Evolutionary conservation across 2,888 invertebrate species (phyloP), one percentile per base, ranked within the genome.

Genomic region (Crepidodera aurea): DNA sequence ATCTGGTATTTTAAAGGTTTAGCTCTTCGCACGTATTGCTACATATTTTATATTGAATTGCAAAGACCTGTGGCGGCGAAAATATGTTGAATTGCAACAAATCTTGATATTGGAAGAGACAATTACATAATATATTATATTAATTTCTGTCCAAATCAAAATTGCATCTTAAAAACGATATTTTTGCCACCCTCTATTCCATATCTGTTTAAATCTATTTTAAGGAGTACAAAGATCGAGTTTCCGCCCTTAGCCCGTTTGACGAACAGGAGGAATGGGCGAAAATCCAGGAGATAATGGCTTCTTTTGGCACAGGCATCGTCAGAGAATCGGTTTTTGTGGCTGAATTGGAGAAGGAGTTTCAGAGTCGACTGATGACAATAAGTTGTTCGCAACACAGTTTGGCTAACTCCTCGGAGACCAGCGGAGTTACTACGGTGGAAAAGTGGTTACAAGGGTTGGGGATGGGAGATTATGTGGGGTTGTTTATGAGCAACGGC

Each of bases 231-330:
- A 81, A 80, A 57, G 83, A 83, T 62, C 82, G 84, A 19, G 81
- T 84, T 66, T 84, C 85, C 57, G 86, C 93, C 71, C 85, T 95
- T 72, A 94, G 93, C 77, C 94, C 94, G 1, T 94, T 94, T 81
- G 94, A 96, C 83, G 95, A 96, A 78, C 90, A 93, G 82, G 94
- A 95, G 82, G 96, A 97, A 83, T 96, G 97, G 94, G 94, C 94
- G 18, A 94, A 96, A 83, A 96, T 97, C 74, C 93, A 94, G 48
- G 94, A 96, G 82, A 96, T 96, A 75, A 93, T 97, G 90, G 94
- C 94, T 40, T 93, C 94, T 1, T 94, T 97, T 77, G 95, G 96
- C 64, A 92, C 91, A 68, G 92, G 91, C 59, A 86, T 93, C 29
- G 89, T 92, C 10, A 81, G 90, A 15, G 91, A 90, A 77, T 90